These are phyloP conservation scores for Cataglyphis cursor DNA, from an alignment of 2,888 invertebrate genomes.

Conservation along the genomic window DNA sequence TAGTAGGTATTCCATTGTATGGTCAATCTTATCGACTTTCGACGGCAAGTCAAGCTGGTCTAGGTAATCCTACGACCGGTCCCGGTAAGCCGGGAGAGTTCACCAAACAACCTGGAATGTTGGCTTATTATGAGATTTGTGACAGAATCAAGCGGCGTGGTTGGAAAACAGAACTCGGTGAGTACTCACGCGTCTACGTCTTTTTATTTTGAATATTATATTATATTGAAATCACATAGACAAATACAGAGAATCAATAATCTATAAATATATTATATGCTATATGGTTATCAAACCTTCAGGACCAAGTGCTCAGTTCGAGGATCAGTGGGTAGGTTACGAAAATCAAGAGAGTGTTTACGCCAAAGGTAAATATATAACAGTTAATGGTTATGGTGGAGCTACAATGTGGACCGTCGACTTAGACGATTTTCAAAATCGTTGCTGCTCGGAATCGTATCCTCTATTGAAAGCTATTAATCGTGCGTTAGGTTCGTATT, in stretches of 20 bases:
- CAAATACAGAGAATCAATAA: neutral
- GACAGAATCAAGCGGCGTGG: constrained; percentile 87
- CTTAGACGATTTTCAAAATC: constrained; percentile 94
- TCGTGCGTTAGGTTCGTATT: constrained; percentile 90
- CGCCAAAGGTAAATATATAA: constrained; percentile 92
- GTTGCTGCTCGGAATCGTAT: constrained; percentile 93
- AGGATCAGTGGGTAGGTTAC: constrained; percentile 96
- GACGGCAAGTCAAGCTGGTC: constrained; percentile 84
- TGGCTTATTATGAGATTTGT: constrained; percentile 95
- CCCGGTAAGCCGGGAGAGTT: constrained; percentile 94
- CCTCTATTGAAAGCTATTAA: constrained; percentile 93
- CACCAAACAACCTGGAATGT: constrained; percentile 95
- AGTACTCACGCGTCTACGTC: neutral
- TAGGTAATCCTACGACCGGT: constrained; percentile 91
- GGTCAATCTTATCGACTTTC: constrained; percentile 94
- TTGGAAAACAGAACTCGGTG: constrained; percentile 81
- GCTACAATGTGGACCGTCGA: constrained; percentile 96
- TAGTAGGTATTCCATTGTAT: constrained; percentile 95
- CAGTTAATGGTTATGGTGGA: constrained; percentile 92
- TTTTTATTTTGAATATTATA: neutral
- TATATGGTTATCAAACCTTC: neutral
- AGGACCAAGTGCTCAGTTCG: constrained; percentile 93
- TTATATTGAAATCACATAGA: neutral
- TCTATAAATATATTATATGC: neutral
- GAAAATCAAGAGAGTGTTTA: constrained; percentile 93